A percentile compares a stretch with the other conserved stretches of the same genome.
Conservation (phyloP, 1,140 invertebrate genomes). For the Bombyx mandarina region DNA sequence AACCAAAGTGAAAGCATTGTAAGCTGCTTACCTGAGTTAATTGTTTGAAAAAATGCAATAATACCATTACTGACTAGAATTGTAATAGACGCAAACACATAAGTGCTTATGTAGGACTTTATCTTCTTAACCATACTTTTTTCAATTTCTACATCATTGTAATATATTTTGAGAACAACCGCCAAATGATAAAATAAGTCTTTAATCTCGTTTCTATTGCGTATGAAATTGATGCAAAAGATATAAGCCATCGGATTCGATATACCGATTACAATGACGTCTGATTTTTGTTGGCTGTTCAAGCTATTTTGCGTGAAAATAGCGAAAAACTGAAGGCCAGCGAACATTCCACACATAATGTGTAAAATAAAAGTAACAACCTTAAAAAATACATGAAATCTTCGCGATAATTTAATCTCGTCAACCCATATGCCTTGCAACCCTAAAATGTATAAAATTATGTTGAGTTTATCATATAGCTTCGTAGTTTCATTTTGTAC, state of each 20-base stretch:
- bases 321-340: constrained; percentile 4
- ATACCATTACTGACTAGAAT: constrained; percentile 7
- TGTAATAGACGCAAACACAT: neutral
- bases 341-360: neutral
- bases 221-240: constrained; percentile 1
- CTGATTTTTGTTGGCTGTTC: constrained; percentile 11
- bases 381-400: constrained; percentile 1
- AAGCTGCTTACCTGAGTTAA: constrained; percentile 8
- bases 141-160: constrained; percentile 14
- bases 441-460: constrained; percentile 1
- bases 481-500: constrained; percentile 1
- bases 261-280: constrained; percentile 8
- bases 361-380: neutral
- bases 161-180: constrained; percentile 8
- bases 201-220: constrained; percentile 3
- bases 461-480: constrained; percentile 2
- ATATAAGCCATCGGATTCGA: constrained; percentile 6
- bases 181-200: constrained; percentile 8
- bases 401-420: constrained; percentile 1
- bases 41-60: neutral
- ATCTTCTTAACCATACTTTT: constrained; percentile 10
- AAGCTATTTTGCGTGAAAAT: constrained; percentile 16
- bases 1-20: neutral
- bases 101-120: neutral
- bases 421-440: constrained; percentile 1